These are phyloP conservation scores for Psephotus haematonotus DNA, from an alignment of 2,113 vertebrate species.

Conservation along the genomic window DNA sequence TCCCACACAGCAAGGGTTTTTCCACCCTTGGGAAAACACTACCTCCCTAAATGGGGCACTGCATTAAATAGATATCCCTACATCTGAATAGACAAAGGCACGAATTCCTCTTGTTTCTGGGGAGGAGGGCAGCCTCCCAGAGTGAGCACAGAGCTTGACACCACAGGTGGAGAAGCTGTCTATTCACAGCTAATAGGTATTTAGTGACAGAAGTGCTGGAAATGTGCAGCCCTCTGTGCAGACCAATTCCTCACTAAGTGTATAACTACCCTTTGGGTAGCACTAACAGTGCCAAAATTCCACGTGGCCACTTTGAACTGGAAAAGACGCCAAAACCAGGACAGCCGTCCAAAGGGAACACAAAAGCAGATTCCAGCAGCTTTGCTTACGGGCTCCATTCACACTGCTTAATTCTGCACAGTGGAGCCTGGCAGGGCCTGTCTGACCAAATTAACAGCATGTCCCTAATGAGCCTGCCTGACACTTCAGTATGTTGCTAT, in stretches of 20 bases:
- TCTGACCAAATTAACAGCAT: slow-evolving; percentile 2
- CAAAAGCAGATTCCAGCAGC: slow-evolving; percentile 48
- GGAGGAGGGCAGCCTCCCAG: neutral
- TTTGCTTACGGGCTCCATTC: slow-evolving; percentile 34
- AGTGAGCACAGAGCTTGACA: neutral
- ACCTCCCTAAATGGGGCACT: neutral
- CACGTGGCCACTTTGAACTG: slow-evolving; percentile 4
- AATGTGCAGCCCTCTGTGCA: neutral
- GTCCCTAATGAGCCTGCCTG: slow-evolving; percentile 33
- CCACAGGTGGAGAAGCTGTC: neutral
- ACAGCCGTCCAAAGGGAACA: neutral
- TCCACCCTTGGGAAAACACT: neutral
- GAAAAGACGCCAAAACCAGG: slow-evolving; percentile 5
- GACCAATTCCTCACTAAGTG: neutral
- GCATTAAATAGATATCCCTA: neutral
- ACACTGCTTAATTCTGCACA: slow-evolving; percentile 41
- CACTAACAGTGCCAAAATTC: neutral
- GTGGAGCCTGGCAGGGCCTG: slow-evolving; percentile 35
- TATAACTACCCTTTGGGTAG: neutral
- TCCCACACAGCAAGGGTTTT: slow-evolving; percentile 25
- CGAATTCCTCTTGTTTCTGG: neutral
- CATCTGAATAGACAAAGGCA: neutral
- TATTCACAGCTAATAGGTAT: neutral
- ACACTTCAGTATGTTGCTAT: neutral
- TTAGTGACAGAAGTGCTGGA: neutral